Percentiles rank a stretch among this genome's conserved stretches.
These are phyloP conservation scores for Phenganax stokvisi DNA, from an alignment of 92 coral and sea anemone species.

Conservation along the genomic window DNA sequence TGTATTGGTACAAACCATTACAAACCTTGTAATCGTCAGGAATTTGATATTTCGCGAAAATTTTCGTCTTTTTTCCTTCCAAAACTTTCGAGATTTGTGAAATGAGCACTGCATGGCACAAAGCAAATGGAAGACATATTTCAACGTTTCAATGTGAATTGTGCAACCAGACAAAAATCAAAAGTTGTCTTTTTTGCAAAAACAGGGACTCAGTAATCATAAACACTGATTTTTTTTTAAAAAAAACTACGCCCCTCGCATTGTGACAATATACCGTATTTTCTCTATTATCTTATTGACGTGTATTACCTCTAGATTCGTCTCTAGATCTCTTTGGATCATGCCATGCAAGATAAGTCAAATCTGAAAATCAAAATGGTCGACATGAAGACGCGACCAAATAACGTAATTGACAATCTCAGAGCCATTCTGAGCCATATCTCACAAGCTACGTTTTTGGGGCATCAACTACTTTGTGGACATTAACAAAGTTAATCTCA, in stretches of 20 bases:
- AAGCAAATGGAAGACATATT: background rate
- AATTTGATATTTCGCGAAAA: conserved; percentile 60
- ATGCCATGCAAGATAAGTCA: conserved; percentile 74
- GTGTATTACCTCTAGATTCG: conserved; percentile 60
- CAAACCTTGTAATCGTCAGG: conserved; percentile 46
- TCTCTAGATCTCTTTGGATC: conserved; percentile 73
- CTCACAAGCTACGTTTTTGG: no score
- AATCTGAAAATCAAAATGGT: conserved; percentile 47
- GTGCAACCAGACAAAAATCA: no score
- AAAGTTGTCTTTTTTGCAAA: no score
- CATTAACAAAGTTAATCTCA: no score
- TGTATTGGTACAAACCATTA: conserved; percentile 16
- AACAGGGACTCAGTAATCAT: no score
- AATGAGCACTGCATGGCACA: conserved; percentile 49
- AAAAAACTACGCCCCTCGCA: background rate
- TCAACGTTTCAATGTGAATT: background rate
- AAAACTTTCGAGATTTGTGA: conserved; percentile 66
- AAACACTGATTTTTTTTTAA: background rate
- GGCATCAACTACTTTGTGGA: no score
- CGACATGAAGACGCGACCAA: no score
- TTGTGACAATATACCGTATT: background rate
- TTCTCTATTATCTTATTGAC: background rate
- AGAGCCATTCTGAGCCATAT: no score
- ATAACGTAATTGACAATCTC: background rate
- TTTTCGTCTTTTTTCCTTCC: conserved; percentile 83